phyloP scores from a whole-genome alignment of 2,797 vertebrate genomes.

The Neoniphon sammara region DNA sequence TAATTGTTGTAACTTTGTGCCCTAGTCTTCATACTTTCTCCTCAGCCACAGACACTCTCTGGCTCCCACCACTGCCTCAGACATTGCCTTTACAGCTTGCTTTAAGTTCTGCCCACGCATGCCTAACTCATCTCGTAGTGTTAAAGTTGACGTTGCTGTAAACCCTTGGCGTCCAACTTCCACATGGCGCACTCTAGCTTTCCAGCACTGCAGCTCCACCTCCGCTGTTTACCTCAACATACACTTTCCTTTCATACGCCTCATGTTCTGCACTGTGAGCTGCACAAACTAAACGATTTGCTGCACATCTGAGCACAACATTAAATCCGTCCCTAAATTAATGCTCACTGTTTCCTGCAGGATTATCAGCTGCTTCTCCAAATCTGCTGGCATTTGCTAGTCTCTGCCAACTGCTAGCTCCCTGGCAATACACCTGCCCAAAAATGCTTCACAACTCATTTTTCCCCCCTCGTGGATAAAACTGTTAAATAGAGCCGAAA shows the following conservation, averaged over 20 bases:
- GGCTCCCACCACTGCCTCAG: conserved; percentile 57
- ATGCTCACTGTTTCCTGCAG: conserved; percentile 38
- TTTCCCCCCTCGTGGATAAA: conserved; percentile 21
- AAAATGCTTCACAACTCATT: too few relatives aligned
- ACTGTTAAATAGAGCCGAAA: conserved; percentile 24
- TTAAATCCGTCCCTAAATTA: conserved; percentile 47
- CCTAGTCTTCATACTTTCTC: conserved; percentile 17
- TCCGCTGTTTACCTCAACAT: conserved; percentile 63
- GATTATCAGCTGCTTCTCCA: conserved; percentile 45
- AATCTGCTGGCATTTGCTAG: conserved; percentile 28
- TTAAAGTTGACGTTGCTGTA: conserved; percentile 72
- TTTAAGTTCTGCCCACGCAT: conserved; percentile 71
- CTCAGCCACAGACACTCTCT: conserved; percentile 36
- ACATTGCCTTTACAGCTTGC: conserved; percentile 76
- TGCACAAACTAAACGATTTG: conserved; percentile 35
- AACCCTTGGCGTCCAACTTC: conserved; percentile 67
- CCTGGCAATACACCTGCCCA: too few relatives aligned
- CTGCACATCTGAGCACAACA: conserved; percentile 26
- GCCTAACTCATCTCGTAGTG: conserved; percentile 69
- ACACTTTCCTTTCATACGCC: conserved; percentile 25
- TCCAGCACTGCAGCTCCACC: conserved; percentile 70
- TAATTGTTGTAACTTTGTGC: conserved; percentile 13
- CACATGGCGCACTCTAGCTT: too few relatives aligned
- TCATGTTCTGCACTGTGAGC: conserved; percentile 31
- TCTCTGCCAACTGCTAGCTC: not conserved